Conservation (phyloP, 2,888 invertebrate genomes). For the Scaptomyza parva region DNA sequence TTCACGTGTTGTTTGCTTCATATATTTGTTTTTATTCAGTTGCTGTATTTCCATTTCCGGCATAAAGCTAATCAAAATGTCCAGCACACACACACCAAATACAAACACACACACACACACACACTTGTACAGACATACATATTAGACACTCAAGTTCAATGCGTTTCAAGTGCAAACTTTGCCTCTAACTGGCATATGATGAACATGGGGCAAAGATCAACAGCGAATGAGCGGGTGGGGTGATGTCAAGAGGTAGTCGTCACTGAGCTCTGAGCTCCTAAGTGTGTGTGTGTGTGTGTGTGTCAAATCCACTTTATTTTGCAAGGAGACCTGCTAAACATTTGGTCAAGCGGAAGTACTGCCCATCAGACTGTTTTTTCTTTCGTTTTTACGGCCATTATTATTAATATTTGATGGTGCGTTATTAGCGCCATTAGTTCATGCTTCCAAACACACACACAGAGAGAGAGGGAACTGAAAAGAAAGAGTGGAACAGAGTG, state of each 20-base stretch:
- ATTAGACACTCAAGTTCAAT: slow-evolving; percentile 42
- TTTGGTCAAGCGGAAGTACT: slow-evolving; percentile 58
- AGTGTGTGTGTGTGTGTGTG: slow-evolving; percentile 15
- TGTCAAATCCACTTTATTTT: slow-evolving; percentile 51
- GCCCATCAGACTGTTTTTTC: slow-evolving; percentile 35
- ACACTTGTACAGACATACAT: slow-evolving; percentile 24
- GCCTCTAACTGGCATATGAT: slow-evolving; percentile 32
- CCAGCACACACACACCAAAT: slow-evolving; percentile 57
- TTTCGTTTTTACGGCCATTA: slow-evolving; percentile 26
- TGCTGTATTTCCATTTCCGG: slow-evolving; percentile 63
- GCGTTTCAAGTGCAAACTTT: slow-evolving; percentile 67
- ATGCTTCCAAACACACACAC: not conserved
- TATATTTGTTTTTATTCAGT: slow-evolving; percentile 15
- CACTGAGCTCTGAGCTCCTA: slow-evolving; percentile 16
- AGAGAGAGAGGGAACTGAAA: not conserved
- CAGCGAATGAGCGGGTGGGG: not conserved
- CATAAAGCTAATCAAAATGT: slow-evolving; percentile 78
- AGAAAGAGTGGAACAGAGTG: not conserved
- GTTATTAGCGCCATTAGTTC: slow-evolving; percentile 70
- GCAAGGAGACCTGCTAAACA: slow-evolving; percentile 19
- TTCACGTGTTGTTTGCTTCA: slow-evolving; percentile 3
- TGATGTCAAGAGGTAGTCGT: not conserved
- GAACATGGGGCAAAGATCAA: slow-evolving; percentile 11
- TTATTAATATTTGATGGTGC: slow-evolving; percentile 73
- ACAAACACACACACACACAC: slow-evolving; percentile 24